Conservation (phyloP, 2,113 vertebrate genomes). For the Rynchops niger region DNA sequence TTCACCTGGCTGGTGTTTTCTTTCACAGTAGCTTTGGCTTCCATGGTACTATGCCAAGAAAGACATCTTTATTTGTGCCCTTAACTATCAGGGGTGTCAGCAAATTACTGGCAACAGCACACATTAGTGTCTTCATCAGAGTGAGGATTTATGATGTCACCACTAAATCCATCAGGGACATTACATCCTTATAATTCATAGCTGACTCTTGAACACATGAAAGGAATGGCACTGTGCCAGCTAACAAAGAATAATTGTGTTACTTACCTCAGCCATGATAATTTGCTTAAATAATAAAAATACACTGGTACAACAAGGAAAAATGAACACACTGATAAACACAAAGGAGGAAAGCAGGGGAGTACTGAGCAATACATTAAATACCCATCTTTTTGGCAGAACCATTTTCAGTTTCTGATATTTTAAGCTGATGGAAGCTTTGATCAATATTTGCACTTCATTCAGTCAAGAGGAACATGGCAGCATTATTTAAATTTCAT, state of each 20-base stretch:
- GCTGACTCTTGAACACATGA: slow-evolving; percentile 42
- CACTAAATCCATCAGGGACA: slow-evolving; percentile 20
- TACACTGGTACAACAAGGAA: neutral
- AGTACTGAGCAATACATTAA: neutral
- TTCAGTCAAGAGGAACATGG: neutral
- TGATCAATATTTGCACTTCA: neutral
- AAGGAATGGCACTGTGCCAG: slow-evolving; percentile 35
- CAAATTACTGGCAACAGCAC: slow-evolving; percentile 40
- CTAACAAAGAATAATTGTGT: slow-evolving; percentile 46
- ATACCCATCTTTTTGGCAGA: neutral
- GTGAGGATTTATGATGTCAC: slow-evolving; percentile 63
- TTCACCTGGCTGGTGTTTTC: slow-evolving; percentile 49
- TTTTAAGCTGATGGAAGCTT: neutral
- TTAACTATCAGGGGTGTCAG: slow-evolving; percentile 40
- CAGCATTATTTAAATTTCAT: neutral
- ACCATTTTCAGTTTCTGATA: neutral
- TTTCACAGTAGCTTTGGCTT: slow-evolving; percentile 51
- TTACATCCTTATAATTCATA: slow-evolving; percentile 48
- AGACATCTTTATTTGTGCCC: slow-evolving; percentile 55
- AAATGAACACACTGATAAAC: slow-evolving; percentile 11
- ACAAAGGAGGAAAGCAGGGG: neutral
- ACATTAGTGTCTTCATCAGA: slow-evolving; percentile 38
- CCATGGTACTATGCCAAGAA: slow-evolving; percentile 41
- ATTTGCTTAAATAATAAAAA: slow-evolving; percentile 57
- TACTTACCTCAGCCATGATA: slow-evolving; percentile 23